A percentile compares a stretch with the other conserved stretches of the same genome.
Evolutionary conservation across 2,113 vertebrate species (phyloP).

Genomic region (Hystrix brachyura): DNA sequence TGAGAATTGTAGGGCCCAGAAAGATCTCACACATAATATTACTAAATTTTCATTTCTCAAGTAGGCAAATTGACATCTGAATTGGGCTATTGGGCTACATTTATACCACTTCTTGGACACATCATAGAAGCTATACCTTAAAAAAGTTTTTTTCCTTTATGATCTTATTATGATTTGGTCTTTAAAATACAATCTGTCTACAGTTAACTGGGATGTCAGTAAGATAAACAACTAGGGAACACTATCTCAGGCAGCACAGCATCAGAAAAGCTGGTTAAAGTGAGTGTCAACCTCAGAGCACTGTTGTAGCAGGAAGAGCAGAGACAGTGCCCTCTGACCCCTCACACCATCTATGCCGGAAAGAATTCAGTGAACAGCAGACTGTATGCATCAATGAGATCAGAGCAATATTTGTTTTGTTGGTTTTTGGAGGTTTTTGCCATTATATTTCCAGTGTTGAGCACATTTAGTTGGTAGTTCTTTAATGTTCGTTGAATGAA

Average conservation of each 20-base stretch:
- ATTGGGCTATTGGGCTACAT: background rate
- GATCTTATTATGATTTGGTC: background rate
- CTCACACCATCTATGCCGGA: background rate
- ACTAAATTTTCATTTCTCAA: background rate
- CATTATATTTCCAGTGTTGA: background rate
- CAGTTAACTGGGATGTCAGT: background rate
- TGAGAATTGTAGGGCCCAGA: background rate
- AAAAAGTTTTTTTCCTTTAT: background rate
- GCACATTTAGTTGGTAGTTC: background rate
- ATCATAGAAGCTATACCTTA: background rate
- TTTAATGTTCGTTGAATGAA: background rate
- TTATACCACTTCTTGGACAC: background rate
- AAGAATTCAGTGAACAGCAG: background rate
- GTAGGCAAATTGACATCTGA: background rate
- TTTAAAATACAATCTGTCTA: background rate
- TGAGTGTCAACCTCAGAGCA: background rate
- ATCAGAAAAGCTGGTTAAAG: background rate
- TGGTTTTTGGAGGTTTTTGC: background rate
- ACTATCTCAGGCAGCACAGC: background rate
- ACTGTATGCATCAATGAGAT: background rate
- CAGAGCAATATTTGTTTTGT: background rate
- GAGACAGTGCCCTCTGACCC: background rate
- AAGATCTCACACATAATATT: background rate
- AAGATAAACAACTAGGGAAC: background rate
- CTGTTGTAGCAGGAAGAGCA: background rate